These are phyloP conservation scores for Drosophila kohkoa DNA, from an alignment of 1,140 invertebrate species.

Conservation along the genomic window DNA sequence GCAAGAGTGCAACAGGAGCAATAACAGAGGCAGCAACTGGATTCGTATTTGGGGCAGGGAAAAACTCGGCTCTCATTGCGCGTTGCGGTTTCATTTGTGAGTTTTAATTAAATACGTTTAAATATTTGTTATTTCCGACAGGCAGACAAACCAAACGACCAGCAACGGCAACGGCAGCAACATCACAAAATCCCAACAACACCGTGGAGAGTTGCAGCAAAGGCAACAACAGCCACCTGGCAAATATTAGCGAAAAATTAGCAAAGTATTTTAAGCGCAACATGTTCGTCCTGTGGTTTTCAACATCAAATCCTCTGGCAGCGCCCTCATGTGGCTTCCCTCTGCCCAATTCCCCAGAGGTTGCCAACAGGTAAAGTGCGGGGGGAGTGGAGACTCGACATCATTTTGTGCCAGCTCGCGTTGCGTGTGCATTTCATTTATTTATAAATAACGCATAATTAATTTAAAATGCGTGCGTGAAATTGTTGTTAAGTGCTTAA, in stretches of 20 bases:
- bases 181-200: conserved; percentile 24
- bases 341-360: not conserved
- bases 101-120: conserved; percentile 83
- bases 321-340: conserved; percentile 17
- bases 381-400: conserved; percentile 12
- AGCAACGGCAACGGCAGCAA: conserved; percentile 26
- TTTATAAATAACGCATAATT: conserved; percentile 80
- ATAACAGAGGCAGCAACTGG: conserved; percentile 3
- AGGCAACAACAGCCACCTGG: conserved; percentile 50
- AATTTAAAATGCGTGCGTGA: conserved; percentile 78
- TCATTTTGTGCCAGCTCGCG: conserved; percentile 45
- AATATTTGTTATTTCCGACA: conserved; percentile 81
- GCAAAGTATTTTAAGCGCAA: conserved; percentile 80
- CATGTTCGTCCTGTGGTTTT: conserved; percentile 78
- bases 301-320: conserved; percentile 54
- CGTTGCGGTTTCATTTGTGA: conserved; percentile 79
- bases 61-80: conserved; percentile 48
- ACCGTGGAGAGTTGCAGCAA: not conserved
- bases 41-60: not conserved
- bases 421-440: conserved; percentile 76
- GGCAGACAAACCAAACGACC: conserved; percentile 59
- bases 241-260: conserved; percentile 82
- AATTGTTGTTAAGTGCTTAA: conserved; percentile 78
- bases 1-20: conserved; percentile 11
- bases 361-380: not conserved